phyloP scores from a whole-genome alignment of 37 sponge, comb jelly and placozoan genomes.

The Petrosia ficiformis region DNA sequence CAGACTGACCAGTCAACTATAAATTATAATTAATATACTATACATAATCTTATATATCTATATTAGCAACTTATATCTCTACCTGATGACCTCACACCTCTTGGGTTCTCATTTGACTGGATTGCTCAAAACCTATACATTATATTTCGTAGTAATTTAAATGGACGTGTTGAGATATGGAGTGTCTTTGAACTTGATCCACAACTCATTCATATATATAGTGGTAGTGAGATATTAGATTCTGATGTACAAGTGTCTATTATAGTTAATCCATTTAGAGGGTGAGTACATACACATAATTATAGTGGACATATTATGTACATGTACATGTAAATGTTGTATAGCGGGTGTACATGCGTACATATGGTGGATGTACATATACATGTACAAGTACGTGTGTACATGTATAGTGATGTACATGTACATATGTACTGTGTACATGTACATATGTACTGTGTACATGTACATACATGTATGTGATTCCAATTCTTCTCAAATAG shows the following conservation, averaged over 20 bases:
- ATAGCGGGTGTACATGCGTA: not conserved
- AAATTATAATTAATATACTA: not conserved
- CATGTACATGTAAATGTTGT: not conserved
- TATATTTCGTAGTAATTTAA: not conserved
- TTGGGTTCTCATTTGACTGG: not conserved
- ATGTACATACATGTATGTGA: not conserved
- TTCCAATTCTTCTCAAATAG: conserved; percentile 3
- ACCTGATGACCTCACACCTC: not conserved
- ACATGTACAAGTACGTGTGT: not conserved
- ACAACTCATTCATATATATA: not conserved
- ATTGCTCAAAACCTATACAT: conserved; percentile 8
- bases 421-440: not conserved
- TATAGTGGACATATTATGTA: not conserved
- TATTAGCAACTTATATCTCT: not conserved
- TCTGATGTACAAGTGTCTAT: not conserved
- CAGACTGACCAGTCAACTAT: no score
- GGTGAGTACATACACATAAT: not conserved
- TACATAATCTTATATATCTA: not conserved
- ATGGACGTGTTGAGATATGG: not conserved
- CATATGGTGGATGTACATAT: not conserved
- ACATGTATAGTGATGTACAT: not conserved
- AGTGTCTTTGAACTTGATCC: not conserved
- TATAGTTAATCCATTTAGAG: not conserved
- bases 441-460: not conserved
- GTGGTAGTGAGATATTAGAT: not conserved